Percentiles rank a stretch among this genome's conserved stretches.
These are phyloP conservation scores for Fregata magnificens DNA, from an alignment of 2,113 vertebrate species.

Conservation along the genomic window DNA sequence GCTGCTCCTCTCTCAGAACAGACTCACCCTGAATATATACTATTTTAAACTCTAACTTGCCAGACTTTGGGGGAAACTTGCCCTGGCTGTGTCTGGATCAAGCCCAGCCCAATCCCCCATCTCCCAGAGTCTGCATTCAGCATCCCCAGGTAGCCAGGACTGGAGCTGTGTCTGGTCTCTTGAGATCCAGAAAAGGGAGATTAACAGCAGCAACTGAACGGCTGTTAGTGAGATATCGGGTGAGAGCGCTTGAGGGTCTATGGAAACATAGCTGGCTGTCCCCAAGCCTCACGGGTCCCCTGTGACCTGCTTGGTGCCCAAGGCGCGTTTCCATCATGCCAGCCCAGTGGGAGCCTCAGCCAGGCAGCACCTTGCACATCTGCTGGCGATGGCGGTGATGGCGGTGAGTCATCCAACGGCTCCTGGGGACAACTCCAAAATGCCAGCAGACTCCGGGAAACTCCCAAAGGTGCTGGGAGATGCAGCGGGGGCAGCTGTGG, in stretches of 20 bases:
- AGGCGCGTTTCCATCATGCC: background rate
- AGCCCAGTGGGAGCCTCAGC: background rate
- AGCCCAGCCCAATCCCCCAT: background rate
- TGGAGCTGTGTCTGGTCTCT: background rate
- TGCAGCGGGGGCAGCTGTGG: background rate
- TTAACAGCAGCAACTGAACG: background rate
- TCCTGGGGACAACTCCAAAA: background rate
- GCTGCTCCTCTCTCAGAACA: background rate
- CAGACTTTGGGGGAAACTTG: background rate
- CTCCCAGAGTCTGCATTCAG: background rate
- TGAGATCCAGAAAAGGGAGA: background rate
- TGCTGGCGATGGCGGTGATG: fast-evolving
- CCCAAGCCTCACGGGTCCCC: background rate
- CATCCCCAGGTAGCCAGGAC: background rate
- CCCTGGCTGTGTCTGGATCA: background rate
- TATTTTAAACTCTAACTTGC: background rate
- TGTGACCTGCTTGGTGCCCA: background rate
- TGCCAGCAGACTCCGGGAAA: background rate
- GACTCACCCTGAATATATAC: background rate
- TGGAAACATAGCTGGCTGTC: background rate
- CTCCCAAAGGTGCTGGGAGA: background rate
- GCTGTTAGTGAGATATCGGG: background rate
- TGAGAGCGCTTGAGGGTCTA: background rate
- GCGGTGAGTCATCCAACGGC: background rate
- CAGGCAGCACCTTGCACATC: background rate